Evolutionary conservation across 1,140 invertebrate species (phyloP).

Genomic region (Steinernema khuongi): DNA sequence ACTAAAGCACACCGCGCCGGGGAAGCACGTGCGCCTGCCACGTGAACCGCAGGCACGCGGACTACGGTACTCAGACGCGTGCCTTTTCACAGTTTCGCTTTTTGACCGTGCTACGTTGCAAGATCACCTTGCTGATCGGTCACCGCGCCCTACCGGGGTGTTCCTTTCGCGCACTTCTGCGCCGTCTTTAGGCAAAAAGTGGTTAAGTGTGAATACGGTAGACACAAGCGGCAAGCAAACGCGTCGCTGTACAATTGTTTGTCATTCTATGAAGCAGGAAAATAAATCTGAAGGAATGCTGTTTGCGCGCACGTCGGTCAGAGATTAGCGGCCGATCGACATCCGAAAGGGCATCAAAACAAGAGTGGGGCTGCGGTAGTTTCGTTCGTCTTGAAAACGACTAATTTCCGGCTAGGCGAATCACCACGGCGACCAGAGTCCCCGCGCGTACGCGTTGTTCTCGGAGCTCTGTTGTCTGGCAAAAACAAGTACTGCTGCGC

Average conservation of each 20-base stretch:
- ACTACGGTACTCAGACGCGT: background rate
- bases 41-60: background rate
- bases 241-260: too few relatives aligned
- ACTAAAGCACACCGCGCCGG: background rate
- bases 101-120: background rate
- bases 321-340: too few relatives aligned
- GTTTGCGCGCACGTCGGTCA: background rate
- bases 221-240: too few relatives aligned
- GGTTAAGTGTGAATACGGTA: too few relatives aligned
- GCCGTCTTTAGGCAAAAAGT: too few relatives aligned
- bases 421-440: background rate
- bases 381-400: slow-evolving; percentile 1
- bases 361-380: background rate
- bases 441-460: background rate
- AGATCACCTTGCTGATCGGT: too few relatives aligned
- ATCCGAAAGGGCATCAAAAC: slow-evolving; percentile 7
- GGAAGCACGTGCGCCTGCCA: background rate
- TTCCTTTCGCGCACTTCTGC: too few relatives aligned
- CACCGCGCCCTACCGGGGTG: too few relatives aligned
- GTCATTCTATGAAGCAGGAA: background rate
- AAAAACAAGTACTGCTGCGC: background rate
- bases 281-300: background rate
- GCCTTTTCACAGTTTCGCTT: background rate
- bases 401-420: background rate
- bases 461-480: background rate